phyloP scores from a whole-genome alignment of 2,888 invertebrate species.

The Pedicia rivosa region DNA sequence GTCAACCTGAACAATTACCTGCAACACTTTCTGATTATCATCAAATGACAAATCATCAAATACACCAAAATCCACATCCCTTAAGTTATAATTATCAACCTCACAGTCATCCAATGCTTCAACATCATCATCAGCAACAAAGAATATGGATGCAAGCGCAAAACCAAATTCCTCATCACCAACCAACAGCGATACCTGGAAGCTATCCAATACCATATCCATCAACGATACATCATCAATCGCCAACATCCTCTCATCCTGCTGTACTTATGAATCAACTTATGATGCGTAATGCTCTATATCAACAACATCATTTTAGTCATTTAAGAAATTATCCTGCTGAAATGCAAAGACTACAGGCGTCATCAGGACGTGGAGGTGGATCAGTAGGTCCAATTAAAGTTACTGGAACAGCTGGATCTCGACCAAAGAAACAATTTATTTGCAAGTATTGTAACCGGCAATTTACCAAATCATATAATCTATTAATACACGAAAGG shows the following conservation, averaged over 20 bases:
- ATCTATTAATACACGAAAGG: constrained; percentile 89
- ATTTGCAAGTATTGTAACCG: constrained; percentile 96
- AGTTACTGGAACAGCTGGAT: constrained; percentile 38
- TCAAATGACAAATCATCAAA: constrained; percentile 10
- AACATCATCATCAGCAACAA: constrained; percentile 18
- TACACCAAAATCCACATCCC: constrained; percentile 14
- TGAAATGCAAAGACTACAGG: constrained; percentile 11
- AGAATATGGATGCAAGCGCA: constrained; percentile 15
- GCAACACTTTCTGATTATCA: constrained; percentile 17
- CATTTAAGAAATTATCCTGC: not conserved
- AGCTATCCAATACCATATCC: constrained; percentile 6
- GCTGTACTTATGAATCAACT: constrained; percentile 53
- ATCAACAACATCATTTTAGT: constrained; percentile 34
- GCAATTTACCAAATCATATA: constrained; percentile 96
- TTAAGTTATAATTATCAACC: constrained; percentile 11
- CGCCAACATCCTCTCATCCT: constrained; percentile 34
- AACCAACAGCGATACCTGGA: constrained; percentile 6
- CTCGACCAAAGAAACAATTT: constrained; percentile 67
- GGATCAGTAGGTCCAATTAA: constrained; percentile 37
- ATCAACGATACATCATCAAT: constrained; percentile 25
- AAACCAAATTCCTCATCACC: constrained; percentile 14
- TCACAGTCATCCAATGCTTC: constrained; percentile 20
- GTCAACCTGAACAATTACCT: constrained; percentile 4
- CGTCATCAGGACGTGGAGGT: constrained; percentile 24
- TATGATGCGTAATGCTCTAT: constrained; percentile 51